Evolutionary conservation across 2,888 invertebrate species (phyloP), one percentile per base, ranked within the genome.

Genomic region (Mesorhabditis spiculigera): DNA sequence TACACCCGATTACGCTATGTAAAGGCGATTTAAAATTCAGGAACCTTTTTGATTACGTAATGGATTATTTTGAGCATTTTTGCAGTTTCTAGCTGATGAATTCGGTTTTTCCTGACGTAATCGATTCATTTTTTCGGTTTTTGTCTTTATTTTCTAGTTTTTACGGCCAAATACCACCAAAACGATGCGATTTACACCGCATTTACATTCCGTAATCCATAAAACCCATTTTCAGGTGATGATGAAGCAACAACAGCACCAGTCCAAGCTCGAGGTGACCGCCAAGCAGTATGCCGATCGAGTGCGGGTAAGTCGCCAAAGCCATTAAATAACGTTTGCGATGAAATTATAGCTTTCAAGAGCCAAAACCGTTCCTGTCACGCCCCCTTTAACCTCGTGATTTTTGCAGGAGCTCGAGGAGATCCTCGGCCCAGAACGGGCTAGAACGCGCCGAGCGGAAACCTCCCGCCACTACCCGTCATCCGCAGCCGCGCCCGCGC

Each of bases 241-340:
- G 61, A 13, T 70, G 5, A 74, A 78, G 64, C 78, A 81, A 61
- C 79, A 81, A 65, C 78, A 81, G 50, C 77, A 82, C 45, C 70
- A 71, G 42, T 71, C 72, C 16, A 65, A 71, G 43, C 64, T 81
- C 10, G 83, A 85, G 66, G 76, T 73, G 50, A 68, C 79, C 8
- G 80, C 83, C 43, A 77, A 78, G 63, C 77, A 78, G 66, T 85
- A 84, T 69, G 78, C 78, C 8, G 79, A 85, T 50, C 73, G 83
- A 62, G 78, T 84, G 16, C 78, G 75, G 73, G 79, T 79, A 16
- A 45, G 71, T 63, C 28, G 28, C 28, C 28, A 28, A 28, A 28
- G 28, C 28, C 28, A 28, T 28, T 28, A 5, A 4, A 45, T n/a
- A 6, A 28, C 28, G 13, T 16, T 45, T 1, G 28, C 28, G 28